phyloP scores from a whole-genome alignment of 2,888 invertebrate genomes.

The Spodoptera littoralis region DNA sequence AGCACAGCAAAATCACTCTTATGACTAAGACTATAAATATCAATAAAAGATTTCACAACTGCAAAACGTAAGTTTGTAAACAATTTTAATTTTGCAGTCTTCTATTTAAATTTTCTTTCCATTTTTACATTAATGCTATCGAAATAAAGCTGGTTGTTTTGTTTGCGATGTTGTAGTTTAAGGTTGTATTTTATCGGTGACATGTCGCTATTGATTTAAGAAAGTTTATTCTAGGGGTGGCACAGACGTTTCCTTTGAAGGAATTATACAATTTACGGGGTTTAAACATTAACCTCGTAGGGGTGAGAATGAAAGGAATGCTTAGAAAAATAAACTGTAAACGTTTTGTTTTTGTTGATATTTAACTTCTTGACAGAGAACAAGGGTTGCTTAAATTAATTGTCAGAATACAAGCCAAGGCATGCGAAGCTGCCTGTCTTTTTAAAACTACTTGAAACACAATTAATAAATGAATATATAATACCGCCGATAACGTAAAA shows the following conservation, averaged over 20 bases:
- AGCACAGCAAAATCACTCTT: constrained; percentile 16
- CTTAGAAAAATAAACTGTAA: constrained; percentile 53
- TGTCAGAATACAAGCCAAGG: not conserved
- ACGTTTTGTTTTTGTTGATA: constrained; percentile 43
- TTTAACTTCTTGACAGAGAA: constrained; percentile 30
- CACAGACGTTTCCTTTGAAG: constrained; percentile 64
- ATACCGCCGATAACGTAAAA: too few relatives aligned
- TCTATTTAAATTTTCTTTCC: not conserved
- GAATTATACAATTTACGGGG: constrained; percentile 55
- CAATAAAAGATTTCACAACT: constrained; percentile 21
- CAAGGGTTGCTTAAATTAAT: constrained; percentile 15
- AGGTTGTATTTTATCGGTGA: constrained; percentile 60
- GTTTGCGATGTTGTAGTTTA: constrained; percentile 14
- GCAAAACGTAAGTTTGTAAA: constrained; percentile 10
- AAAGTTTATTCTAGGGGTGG: constrained; percentile 82
- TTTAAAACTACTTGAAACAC: too few relatives aligned
- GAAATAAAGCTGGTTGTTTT: not conserved
- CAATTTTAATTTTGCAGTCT: constrained; percentile 1
- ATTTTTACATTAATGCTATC: constrained; percentile 23
- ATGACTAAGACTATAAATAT: not conserved
- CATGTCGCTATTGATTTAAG: constrained; percentile 82
- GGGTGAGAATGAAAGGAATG: constrained; percentile 60
- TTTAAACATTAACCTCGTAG: constrained; percentile 34
- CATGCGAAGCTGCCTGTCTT: not conserved
- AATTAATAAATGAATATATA: too few relatives aligned